Percentiles rank a stretch among this genome's conserved stretches.
Conservation (phyloP, 2,888 invertebrate genomes). For the Hirtodrosophila trivittata region DNA sequence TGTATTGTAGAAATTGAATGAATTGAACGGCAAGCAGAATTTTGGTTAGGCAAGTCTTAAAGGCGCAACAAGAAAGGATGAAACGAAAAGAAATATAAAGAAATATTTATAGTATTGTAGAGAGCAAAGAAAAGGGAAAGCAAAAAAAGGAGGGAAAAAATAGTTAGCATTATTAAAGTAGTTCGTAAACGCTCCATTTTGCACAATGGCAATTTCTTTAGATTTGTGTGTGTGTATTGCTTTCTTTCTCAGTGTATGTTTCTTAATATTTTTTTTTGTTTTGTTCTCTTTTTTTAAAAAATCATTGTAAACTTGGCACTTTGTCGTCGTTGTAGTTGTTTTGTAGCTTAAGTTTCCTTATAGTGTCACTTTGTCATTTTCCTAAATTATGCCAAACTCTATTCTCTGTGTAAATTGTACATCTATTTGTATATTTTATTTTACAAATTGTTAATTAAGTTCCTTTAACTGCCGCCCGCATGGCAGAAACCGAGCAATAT, state of each 20-base stretch:
- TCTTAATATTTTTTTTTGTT: constrained; percentile 13
- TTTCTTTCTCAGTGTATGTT: constrained; percentile 32
- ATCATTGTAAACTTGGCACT: constrained; percentile 58
- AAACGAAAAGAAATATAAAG: constrained; percentile 10
- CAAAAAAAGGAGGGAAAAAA: constrained; percentile 33
- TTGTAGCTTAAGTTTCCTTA: constrained; percentile 24
- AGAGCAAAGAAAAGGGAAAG: constrained; percentile 18
- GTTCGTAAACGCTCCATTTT: constrained; percentile 36
- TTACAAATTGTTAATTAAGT: constrained; percentile 64
- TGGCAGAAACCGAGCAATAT: constrained; percentile 65
- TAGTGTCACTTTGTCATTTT: constrained; percentile 12
- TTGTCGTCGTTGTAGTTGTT: constrained; percentile 48
- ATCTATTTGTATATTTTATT: constrained; percentile 48
- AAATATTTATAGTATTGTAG: constrained; percentile 36
- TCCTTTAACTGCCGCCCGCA: constrained; percentile 56
- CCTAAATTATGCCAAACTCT: constrained; percentile 36
- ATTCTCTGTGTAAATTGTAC: constrained; percentile 35
- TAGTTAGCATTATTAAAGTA: constrained; percentile 75
- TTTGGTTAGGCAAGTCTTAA: constrained; percentile 63
- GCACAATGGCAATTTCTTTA: constrained; percentile 39
- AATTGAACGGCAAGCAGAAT: constrained; percentile 41
- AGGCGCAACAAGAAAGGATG: constrained; percentile 44
- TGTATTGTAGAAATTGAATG: constrained; percentile 56
- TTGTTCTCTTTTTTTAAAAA: constrained; percentile 30
- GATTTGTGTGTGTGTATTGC: constrained; percentile 17